Percentiles rank a stretch among this genome's conserved stretches.
These are phyloP conservation scores for Acronicta aceris DNA, from an alignment of 2,888 invertebrate species.

Conservation along the genomic window DNA sequence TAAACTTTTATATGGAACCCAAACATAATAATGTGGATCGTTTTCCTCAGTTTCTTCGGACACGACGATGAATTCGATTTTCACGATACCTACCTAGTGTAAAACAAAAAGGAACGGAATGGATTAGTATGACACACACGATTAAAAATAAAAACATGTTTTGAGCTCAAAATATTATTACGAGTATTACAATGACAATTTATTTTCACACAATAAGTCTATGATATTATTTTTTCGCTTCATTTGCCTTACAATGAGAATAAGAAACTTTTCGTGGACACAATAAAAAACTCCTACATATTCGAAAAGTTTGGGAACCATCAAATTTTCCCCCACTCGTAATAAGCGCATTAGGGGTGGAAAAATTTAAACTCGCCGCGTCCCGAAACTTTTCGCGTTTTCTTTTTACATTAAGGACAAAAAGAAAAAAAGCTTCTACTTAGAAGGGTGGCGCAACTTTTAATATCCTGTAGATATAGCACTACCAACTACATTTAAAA, in stretches of 20 bases:
- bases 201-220: conserved; percentile 6
- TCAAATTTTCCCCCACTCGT: conserved; percentile 83
- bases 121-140: no score
- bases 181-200: not conserved
- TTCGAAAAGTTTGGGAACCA: conserved; percentile 80
- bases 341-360: conserved; percentile 88
- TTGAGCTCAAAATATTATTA: no score
- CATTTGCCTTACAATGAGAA: conserved; percentile 30
- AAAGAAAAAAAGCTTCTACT: conserved; percentile 79
- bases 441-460: conserved; percentile 87
- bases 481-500: conserved; percentile 39
- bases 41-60: no score
- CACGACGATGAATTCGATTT: no score
- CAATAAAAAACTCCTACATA: conserved; percentile 79
- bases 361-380: conserved; percentile 80
- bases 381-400: conserved; percentile 83
- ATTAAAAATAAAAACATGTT: no score
- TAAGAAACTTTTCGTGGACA: conserved; percentile 56
- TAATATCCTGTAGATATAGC: conserved; percentile 74
- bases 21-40: no score
- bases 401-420: conserved; percentile 87
- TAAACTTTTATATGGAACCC: no score
- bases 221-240: conserved; percentile 3
- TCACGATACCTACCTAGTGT: no score
- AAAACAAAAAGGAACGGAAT: no score